phyloP scores from a whole-genome alignment of 2,888 invertebrate species.

The Drosophila formosana region DNA sequence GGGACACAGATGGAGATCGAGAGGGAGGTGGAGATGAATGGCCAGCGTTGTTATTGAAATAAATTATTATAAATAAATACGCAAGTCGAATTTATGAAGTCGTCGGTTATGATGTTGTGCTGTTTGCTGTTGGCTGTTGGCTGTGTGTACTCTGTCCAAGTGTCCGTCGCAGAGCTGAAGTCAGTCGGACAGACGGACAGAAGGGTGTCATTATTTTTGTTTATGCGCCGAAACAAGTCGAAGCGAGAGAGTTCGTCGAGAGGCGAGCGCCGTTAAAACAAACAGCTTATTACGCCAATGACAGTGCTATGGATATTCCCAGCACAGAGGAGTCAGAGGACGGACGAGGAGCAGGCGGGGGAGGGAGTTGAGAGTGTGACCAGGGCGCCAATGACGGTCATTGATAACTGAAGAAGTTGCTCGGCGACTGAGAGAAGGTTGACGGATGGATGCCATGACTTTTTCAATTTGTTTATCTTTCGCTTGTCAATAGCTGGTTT shows the following conservation, averaged over 20 bases:
- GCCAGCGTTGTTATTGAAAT: constrained; percentile 74
- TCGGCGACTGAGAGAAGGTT: constrained; percentile 19
- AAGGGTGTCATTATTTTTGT: constrained; percentile 75
- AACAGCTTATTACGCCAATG: constrained; percentile 82
- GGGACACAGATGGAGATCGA: constrained; percentile 6
- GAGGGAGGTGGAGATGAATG: constrained; percentile 49
- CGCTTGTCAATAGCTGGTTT: constrained; percentile 70
- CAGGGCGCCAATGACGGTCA: constrained; percentile 64
- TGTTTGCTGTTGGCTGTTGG: constrained; percentile 50
- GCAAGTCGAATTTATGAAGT: constrained; percentile 79
- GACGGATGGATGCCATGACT: constrained; percentile 47
- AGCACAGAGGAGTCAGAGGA: constrained; percentile 3
- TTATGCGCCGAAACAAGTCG: constrained; percentile 59
- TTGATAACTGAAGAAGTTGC: constrained; percentile 66
- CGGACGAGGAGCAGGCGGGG: not conserved
- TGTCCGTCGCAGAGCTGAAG: constrained; percentile 11
- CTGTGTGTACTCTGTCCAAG: constrained; percentile 31
- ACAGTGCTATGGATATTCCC: constrained; percentile 53
- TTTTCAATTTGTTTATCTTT: constrained; percentile 75
- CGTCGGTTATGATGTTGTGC: constrained; percentile 61
- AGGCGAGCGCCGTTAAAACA: constrained; percentile 73
- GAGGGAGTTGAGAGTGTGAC: not conserved
- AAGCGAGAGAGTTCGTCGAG: constrained; percentile 22
- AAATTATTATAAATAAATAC: constrained; percentile 83
- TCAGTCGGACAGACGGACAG: not conserved